phyloP scores from a whole-genome alignment of 2,113 vertebrate genomes.

The Narcine bancroftii region DNA sequence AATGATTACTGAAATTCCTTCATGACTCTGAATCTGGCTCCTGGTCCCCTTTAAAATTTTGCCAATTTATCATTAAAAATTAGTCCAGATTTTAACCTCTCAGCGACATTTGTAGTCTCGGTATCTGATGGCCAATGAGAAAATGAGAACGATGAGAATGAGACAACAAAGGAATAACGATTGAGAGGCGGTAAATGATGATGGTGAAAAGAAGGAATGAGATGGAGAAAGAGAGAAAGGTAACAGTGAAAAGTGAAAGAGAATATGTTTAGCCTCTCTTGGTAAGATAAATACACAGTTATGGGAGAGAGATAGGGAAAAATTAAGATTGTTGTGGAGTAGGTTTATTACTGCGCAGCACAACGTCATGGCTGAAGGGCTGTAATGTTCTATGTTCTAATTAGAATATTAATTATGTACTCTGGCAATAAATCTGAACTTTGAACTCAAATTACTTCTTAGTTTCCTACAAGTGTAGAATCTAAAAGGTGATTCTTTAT shows the following conservation, averaged over 20 bases:
- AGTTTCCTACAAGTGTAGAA: neutral
- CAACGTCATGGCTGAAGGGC: too few species aligned
- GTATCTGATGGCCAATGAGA: neutral
- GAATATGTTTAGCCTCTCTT: too few species aligned
- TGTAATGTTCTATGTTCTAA: too few species aligned
- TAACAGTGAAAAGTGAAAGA: too few species aligned
- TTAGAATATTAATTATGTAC: too few species aligned
- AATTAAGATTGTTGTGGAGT: too few species aligned
- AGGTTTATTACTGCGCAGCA: too few species aligned
- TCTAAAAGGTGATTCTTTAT: neutral
- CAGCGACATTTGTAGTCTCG: neutral
- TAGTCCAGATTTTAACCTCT: neutral
- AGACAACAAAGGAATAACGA: neutral
- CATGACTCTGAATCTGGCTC: neutral
- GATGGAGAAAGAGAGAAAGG: conserved; percentile 42
- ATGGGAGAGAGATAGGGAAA: conserved; percentile 36
- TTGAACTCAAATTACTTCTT: conserved; percentile 43
- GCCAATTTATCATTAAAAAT: neutral
- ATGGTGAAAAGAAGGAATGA: conserved; percentile 38
- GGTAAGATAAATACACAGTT: too few species aligned
- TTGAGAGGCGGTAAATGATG: conserved; percentile 44
- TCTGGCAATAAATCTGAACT: too few species aligned
- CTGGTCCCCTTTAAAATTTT: neutral
- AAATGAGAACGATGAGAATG: neutral
- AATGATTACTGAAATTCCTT: too few species aligned